These are phyloP conservation scores for Guaruba guarouba DNA, from an alignment of 2,113 vertebrate species.

Conservation along the genomic window DNA sequence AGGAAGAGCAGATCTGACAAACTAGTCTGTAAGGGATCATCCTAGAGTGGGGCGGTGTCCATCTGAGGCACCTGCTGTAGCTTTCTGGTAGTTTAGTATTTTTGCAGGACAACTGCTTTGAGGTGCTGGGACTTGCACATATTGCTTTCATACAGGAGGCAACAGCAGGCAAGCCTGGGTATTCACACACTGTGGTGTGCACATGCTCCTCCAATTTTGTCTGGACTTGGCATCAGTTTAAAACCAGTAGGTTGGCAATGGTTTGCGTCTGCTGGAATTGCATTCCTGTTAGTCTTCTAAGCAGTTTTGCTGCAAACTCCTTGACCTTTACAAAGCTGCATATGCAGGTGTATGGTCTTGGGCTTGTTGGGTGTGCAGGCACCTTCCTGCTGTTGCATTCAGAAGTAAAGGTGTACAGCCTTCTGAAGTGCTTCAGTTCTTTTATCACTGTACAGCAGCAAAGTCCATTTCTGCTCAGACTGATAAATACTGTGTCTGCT, in stretches of 20 bases:
- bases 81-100: neutral
- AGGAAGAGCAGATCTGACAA: neutral
- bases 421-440: neutral
- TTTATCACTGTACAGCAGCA: neutral
- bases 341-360: neutral
- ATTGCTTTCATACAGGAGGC: neutral
- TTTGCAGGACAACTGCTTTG: neutral
- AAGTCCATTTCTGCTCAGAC: neutral
- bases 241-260: neutral
- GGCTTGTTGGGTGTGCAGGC: neutral
- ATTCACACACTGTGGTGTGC: rapidly evolving
- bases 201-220: neutral
- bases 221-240: rapidly evolving
- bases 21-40: neutral
- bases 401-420: neutral
- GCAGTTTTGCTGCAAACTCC: neutral
- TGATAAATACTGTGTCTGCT: neutral
- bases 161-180: neutral
- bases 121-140: neutral
- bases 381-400: neutral
- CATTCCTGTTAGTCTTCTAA: neutral
- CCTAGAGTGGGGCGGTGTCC: rapidly evolving
- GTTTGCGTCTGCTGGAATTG: neutral
- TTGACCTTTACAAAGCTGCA: neutral
- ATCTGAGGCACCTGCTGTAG: neutral